A percentile compares a stretch with the other conserved stretches of the same genome.
Conservation (phyloP, 2,113 vertebrate genomes). For the Cyprinus carpio region DNA sequence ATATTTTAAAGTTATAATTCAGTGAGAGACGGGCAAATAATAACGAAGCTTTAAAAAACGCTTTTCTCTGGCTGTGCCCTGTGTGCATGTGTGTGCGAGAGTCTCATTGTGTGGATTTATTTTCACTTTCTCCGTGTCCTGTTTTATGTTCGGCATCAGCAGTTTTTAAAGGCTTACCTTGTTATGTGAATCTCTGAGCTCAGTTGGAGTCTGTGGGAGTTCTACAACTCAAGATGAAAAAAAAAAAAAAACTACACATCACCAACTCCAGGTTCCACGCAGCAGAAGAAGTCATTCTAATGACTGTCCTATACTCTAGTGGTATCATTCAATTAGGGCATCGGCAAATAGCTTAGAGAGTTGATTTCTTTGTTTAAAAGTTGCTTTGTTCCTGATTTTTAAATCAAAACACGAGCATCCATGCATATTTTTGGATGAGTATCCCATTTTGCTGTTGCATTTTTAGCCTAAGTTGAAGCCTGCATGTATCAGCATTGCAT, state of each 20-base stretch:
- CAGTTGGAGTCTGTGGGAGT: constrained; percentile 47
- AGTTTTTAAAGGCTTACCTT: constrained; percentile 61
- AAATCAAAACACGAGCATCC: constrained; percentile 9
- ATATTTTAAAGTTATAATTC: constrained; percentile 55
- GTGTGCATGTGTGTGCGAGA: constrained; percentile 36
- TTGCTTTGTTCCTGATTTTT: constrained; percentile 34
- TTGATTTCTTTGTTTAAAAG: constrained; percentile 44
- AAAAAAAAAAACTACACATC: constrained; percentile 27
- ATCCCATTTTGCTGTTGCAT: neutral
- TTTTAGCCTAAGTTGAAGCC: neutral
- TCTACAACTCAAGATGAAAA: constrained; percentile 22
- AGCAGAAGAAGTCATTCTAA: constrained; percentile 49
- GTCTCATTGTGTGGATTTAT: constrained; percentile 61
- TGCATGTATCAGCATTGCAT: neutral
- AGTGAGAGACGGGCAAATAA: constrained; percentile 54
- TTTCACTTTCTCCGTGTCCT: constrained; percentile 61
- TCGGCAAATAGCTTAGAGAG: constrained; percentile 54
- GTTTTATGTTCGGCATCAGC: constrained; percentile 61
- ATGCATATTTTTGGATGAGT: constrained; percentile 30
- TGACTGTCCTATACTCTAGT: constrained; percentile 53
- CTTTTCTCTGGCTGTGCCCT: constrained; percentile 36
- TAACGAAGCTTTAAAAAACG: constrained; percentile 52
- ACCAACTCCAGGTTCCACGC: constrained; percentile 47
- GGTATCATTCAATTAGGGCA: constrained; percentile 56
- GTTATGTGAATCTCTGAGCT: constrained; percentile 56